Evolutionary conservation across 2,888 invertebrate species (phyloP).

Genomic region (Serripes groenlandicus): DNA sequence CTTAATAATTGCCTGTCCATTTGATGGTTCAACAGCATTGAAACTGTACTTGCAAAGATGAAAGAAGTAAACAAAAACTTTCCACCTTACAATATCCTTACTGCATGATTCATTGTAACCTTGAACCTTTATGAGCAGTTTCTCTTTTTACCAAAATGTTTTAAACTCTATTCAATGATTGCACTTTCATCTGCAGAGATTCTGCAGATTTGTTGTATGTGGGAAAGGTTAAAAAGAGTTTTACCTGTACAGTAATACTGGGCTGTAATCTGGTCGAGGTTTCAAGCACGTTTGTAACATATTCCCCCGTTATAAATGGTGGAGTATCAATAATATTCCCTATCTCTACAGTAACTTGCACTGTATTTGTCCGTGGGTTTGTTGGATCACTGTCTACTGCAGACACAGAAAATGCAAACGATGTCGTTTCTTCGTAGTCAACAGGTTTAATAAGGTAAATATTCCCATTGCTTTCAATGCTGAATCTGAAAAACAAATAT

Average conservation of each 20-base stretch:
- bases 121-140: not conserved
- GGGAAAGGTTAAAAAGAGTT: not conserved
- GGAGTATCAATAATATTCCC: slow-evolving; percentile 44
- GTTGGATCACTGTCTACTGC: slow-evolving; percentile 33
- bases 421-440: slow-evolving; percentile 54
- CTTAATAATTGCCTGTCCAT: too few species aligned
- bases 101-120: too few species aligned
- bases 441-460: slow-evolving; percentile 40
- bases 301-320: slow-evolving; percentile 47
- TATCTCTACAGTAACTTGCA: slow-evolving; percentile 22
- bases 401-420: slow-evolving; percentile 29
- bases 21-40: too few species aligned
- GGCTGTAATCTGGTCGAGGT: slow-evolving; percentile 24
- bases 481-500: too few species aligned
- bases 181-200: too few species aligned
- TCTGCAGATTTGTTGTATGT: too few species aligned
- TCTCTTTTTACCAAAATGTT: too few species aligned
- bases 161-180: too few species aligned
- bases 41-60: too few species aligned
- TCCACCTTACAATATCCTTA: too few species aligned
- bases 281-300: slow-evolving; percentile 51
- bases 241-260: slow-evolving; percentile 58
- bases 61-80: too few species aligned
- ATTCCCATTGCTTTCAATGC: slow-evolving; percentile 89
- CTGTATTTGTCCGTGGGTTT: not conserved